phyloP scores from a whole-genome alignment of 2,888 invertebrate species.

The Ochlodes sylvanus region DNA sequence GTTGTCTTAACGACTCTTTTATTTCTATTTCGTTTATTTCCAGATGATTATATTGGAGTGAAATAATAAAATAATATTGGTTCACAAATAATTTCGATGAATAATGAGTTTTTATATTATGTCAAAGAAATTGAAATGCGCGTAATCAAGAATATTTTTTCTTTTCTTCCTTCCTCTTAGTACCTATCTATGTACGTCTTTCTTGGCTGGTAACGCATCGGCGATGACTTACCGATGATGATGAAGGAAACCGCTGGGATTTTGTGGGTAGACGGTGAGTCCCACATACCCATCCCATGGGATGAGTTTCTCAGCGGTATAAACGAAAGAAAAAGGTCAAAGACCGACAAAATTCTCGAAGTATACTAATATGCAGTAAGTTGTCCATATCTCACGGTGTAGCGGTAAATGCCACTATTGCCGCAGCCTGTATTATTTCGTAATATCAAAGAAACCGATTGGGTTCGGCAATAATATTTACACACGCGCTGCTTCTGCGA shows the following conservation, averaged over 20 bases:
- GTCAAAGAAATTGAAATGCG: too few species aligned
- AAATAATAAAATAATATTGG: background rate
- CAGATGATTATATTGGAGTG: background rate
- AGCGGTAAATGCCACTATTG: slow-evolving; percentile 57
- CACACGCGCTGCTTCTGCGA: slow-evolving; percentile 64
- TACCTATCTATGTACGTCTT: too few species aligned
- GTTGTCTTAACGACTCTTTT: background rate
- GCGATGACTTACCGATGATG: too few species aligned
- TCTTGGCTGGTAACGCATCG: too few species aligned
- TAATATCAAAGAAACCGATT: slow-evolving; percentile 53
- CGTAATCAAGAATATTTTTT: background rate
- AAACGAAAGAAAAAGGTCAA: too few species aligned
- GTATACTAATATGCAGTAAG: background rate
- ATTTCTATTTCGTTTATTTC: too few species aligned
- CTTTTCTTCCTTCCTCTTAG: too few species aligned
- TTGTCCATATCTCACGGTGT: slow-evolving; percentile 46
- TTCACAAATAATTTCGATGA: background rate
- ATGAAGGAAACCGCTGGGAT: too few species aligned
- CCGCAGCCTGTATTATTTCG: slow-evolving; percentile 54
- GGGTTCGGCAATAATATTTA: slow-evolving; percentile 66
- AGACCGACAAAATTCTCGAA: too few species aligned
- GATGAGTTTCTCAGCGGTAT: too few species aligned
- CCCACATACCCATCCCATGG: too few species aligned
- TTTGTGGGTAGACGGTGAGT: too few species aligned
- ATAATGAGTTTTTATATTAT: background rate